Percentiles rank a stretch among this genome's conserved stretches.
Conservation (phyloP, 2,797 vertebrate genomes). For the Acanthurus tractus region DNA sequence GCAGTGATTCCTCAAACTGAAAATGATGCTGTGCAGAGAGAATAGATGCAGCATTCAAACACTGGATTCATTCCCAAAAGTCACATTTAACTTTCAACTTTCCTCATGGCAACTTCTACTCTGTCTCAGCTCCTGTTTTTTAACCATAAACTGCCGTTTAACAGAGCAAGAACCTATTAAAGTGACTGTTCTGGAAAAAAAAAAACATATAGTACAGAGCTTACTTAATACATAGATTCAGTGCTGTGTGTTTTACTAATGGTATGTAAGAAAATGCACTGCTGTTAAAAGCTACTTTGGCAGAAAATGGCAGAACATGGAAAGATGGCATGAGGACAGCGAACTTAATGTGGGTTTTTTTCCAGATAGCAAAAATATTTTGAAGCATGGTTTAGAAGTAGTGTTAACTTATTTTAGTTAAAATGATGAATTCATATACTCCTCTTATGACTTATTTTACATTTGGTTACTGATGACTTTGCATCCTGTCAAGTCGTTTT, state of each 20-base stretch:
- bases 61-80: background rate
- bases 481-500: too few relatives aligned
- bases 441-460: too few relatives aligned
- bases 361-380: too few relatives aligned
- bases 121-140: background rate
- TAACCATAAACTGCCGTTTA: constrained; percentile 7
- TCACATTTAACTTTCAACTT: background rate
- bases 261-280: background rate
- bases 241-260: constrained; percentile 9
- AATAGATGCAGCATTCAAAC: background rate
- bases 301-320: background rate
- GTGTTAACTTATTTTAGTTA: too few relatives aligned
- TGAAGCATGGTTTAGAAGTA: background rate
- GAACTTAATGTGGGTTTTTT: background rate
- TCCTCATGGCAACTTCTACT: background rate
- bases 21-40: background rate
- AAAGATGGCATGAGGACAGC: background rate
- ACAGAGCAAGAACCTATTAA: constrained; percentile 8
- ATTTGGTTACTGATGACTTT: too few relatives aligned
- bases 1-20: too few relatives aligned
- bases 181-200: constrained; percentile 14
- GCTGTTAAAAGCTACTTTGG: background rate
- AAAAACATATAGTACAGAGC: background rate
- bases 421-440: too few relatives aligned
- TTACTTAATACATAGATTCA: constrained; percentile 11